A percentile compares a stretch with the other conserved stretches of the same genome.
These are phyloP conservation scores for Neodiprion pinetum DNA, from an alignment of 1,140 invertebrate species.

Conservation along the genomic window DNA sequence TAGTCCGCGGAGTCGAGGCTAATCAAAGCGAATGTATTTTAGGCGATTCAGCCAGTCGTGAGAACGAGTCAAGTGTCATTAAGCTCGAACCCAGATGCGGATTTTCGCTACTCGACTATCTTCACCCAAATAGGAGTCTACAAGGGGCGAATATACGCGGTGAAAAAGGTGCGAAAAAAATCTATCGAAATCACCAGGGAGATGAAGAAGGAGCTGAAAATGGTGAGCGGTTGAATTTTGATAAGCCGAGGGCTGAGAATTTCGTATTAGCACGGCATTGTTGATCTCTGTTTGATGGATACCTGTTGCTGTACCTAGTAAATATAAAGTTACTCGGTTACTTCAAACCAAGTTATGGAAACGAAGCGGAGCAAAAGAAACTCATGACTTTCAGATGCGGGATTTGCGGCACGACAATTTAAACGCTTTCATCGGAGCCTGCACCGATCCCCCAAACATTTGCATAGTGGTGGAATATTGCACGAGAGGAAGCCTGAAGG, in stretches of 20 bases:
- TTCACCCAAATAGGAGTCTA: slow-evolving; percentile 91
- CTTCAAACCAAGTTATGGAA: too few relatives aligned
- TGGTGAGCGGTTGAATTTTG: slow-evolving; percentile 64
- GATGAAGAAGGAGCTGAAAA: slow-evolving; percentile 95
- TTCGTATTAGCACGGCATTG: neutral
- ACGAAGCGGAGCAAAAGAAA: neutral
- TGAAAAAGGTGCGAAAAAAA: slow-evolving; percentile 86
- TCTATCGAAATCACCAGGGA: slow-evolving; percentile 88
- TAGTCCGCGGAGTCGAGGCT: neutral
- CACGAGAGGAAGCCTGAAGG: slow-evolving; percentile 86
- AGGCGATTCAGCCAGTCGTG: slow-evolving; percentile 64
- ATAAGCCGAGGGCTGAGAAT: too few relatives aligned
- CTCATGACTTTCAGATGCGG: slow-evolving; percentile 71
- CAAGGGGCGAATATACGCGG: slow-evolving; percentile 83
- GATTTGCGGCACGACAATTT: slow-evolving; percentile 91
- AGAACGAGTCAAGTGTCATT: slow-evolving; percentile 86
- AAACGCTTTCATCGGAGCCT: slow-evolving; percentile 93
- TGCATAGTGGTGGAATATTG: slow-evolving; percentile 93
- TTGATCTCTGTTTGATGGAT: slow-evolving; percentile 3
- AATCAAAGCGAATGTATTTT: slow-evolving; percentile 6
- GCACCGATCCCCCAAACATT: slow-evolving; percentile 87
- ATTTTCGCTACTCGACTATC: slow-evolving; percentile 85
- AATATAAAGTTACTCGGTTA: neutral
- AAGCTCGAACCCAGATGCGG: slow-evolving; percentile 84
- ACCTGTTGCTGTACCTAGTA: neutral